These are phyloP conservation scores for Tupaia tana DNA, from an alignment of 2,113 vertebrate species.

Conservation along the genomic window DNA sequence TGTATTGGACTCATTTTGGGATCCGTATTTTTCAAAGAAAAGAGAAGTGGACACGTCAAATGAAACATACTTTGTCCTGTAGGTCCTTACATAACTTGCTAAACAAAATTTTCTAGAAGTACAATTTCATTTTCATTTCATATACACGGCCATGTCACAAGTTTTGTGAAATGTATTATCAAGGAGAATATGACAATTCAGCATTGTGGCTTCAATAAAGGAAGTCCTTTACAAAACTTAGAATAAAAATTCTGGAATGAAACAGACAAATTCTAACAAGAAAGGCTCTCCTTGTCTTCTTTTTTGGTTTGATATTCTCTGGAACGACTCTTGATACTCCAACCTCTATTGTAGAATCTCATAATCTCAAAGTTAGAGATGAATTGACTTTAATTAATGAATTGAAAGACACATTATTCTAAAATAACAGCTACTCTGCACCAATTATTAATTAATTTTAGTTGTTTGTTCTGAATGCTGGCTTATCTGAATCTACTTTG, in stretches of 20 bases:
- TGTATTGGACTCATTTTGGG: background rate
- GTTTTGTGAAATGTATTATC: background rate
- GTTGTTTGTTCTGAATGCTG: background rate
- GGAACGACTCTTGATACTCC: background rate
- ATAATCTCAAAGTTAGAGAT: background rate
- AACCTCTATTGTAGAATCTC: background rate
- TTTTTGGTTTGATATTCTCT: background rate
- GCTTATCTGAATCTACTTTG: slow-evolving; percentile 6
- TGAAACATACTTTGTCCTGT: background rate
- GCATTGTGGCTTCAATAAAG: background rate
- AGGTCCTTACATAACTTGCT: background rate
- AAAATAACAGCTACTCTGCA: background rate
- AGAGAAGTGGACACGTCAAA: slow-evolving; percentile 25
- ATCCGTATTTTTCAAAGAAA: background rate
- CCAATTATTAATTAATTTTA: background rate
- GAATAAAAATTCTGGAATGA: background rate
- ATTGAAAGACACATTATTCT: background rate
- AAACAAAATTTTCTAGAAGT: background rate
- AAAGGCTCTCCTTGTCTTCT: background rate
- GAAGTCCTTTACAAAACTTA: background rate
- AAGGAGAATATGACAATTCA: background rate
- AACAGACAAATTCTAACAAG: background rate
- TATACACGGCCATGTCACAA: background rate
- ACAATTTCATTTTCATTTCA: background rate
- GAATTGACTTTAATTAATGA: background rate